Evolutionary conservation across 2,888 invertebrate species (phyloP), one percentile per base, ranked within the genome.

Genomic region (Heliconius cydno): DNA sequence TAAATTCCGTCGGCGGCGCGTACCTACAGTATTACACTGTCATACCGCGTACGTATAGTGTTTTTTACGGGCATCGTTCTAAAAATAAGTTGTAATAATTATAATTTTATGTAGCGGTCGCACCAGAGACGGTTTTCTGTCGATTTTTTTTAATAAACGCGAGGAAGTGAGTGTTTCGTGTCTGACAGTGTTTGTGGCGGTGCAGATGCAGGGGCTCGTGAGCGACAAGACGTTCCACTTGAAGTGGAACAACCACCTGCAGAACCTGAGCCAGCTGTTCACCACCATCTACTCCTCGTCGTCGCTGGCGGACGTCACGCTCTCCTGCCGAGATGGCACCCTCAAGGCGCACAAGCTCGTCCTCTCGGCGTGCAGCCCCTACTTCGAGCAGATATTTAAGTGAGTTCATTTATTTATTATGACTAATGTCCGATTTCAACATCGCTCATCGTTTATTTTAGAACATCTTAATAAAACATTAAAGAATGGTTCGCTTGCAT

Each of bases 371-470:
- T 97, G 97, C 92, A 97, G 97, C 87, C 96, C 97, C 76, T 97
- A 97, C 90, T 97, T 97, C 91, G 97, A 97, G 88, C 96, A 96
- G 85, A 96, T 97, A 85, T 97, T 97, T 93, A 96, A 96, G 95
- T 95, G 84, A 91, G 91, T 89, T 72, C 52, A 75, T 70, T 30
- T 68, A 68, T 38, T 68, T 57, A n/a, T 67, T 73, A 78, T 78
- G 73, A 78, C 60, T 75, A 75, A 79, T 74, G 67, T 46, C 41
- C 74, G n/a, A 74, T 78, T 38, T 67, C 38, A 41, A 78, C 38
- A 67, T 52, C 34, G 65, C n/a, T 79, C 78, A 79, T 68, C 60
- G 60, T 73, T 63, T 73, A 68, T 77, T 73, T 77, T 73, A 46
- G 78, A 76, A 63, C 68, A 57, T 66, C 71, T 68, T 79, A 60